Conservation (phyloP, 2,888 invertebrate species). For the Xylota segnis region DNA sequence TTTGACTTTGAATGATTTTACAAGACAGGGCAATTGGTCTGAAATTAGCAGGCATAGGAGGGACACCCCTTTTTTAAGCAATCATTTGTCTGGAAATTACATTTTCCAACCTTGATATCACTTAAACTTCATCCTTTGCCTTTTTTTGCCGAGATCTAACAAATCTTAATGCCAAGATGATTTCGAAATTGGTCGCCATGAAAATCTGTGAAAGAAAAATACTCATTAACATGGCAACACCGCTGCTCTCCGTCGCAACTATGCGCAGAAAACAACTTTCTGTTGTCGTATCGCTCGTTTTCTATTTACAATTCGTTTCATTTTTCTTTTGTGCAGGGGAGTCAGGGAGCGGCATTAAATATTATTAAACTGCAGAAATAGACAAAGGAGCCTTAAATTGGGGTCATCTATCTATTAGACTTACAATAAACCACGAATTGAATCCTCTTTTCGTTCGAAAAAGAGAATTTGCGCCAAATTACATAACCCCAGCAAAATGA, state of each 20-base stretch:
- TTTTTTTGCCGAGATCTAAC: too few relatives aligned
- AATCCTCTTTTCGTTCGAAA: slow-evolving; percentile 15
- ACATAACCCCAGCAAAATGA: slow-evolving; percentile 44
- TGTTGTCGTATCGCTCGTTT: not conserved
- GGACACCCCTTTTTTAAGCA: too few relatives aligned
- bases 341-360: slow-evolving; percentile 43
- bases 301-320: slow-evolving; percentile 29
- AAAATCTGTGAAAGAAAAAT: too few relatives aligned
- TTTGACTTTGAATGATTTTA: too few relatives aligned
- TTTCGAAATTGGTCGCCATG: too few relatives aligned
- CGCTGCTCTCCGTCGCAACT: not conserved
- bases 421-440: slow-evolving; percentile 24
- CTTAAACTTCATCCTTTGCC: too few relatives aligned
- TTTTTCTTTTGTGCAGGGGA: slow-evolving; percentile 2
- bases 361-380: slow-evolving; percentile 55
- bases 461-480: slow-evolving; percentile 51
- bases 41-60: too few relatives aligned
- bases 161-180: too few relatives aligned
- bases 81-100: too few relatives aligned
- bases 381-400: slow-evolving; percentile 50
- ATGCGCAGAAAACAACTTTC: not conserved
- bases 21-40: too few relatives aligned
- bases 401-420: slow-evolving; percentile 48
- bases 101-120: too few relatives aligned
- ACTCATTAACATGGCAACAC: too few relatives aligned